phyloP scores from a whole-genome alignment of 2,113 vertebrate species.

The Hemibagrus wyckioides region DNA sequence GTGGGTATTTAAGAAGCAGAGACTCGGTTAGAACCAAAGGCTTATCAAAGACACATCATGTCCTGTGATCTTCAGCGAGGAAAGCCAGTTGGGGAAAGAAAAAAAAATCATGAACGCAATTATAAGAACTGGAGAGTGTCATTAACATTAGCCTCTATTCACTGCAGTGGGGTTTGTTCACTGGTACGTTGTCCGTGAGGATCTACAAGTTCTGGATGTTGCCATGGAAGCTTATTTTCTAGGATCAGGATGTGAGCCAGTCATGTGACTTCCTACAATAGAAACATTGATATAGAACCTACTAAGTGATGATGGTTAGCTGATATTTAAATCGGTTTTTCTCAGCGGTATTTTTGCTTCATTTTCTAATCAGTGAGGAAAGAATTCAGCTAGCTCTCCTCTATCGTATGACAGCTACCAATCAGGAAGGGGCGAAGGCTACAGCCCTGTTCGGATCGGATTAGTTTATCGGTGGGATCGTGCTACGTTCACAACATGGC shows the following conservation, averaged over 20 bases:
- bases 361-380: neutral
- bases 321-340: neutral
- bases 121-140: conserved; percentile 19
- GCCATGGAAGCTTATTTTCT: neutral
- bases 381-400: neutral
- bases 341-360: neutral
- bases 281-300: neutral
- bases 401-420: neutral
- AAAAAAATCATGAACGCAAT: neutral
- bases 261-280: neutral
- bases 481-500: neutral
- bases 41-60: neutral
- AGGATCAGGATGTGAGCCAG: neutral
- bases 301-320: neutral
- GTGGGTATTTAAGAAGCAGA: no score
- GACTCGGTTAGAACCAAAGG: neutral
- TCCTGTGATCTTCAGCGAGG: conserved; percentile 9
- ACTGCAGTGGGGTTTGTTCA: neutral
- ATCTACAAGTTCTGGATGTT: neutral
- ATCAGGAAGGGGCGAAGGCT: neutral
- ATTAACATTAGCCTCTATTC: conserved; percentile 25
- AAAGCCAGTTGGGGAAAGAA: neutral
- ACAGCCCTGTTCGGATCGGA: neutral
- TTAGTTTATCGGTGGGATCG: neutral
- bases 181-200: neutral